Base-by-base conservation (phyloP, 2,888 invertebrate genomes). In the Diarsia mendica region DNA sequence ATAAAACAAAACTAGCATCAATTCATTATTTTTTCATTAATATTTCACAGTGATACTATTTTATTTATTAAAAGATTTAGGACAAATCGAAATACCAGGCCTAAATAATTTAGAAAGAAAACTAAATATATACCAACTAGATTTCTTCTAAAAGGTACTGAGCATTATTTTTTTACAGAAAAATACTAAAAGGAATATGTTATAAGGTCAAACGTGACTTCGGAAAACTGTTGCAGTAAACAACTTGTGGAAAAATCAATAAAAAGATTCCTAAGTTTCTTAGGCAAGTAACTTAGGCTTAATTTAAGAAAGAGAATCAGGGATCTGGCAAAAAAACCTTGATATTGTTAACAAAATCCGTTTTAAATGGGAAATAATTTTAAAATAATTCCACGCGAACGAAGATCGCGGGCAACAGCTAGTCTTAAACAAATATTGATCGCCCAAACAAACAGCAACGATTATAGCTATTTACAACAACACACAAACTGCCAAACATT, bases 401-500 rank as follows among this genome's bases (percentile, higher is more conserved):
- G 48, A 11, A 48, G 39, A 48, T 15, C 48, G 48, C 48, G 13
- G 48, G 13, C 20, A 18, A 20, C 20, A 51, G 20, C 20, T 51
- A 20, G 6, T 51, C 8, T 20, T 5, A 51, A 20, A 20, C 20
- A 53, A 53, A 53, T n/a, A 58, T 58, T 28, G 58, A 60, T 60
- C 13, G 0, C 53, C 46, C 33, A 20, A 53, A 74, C 48, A 78
- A 66, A 48, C 20, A 44, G 39, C 46, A 44, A 28, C 51, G 67
- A 49, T 79, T 58, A 65, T 58, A 15, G 39, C 44, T 58, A 64
- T 72, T 75, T 65, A 28, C 23, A 46, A 18, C 13, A 18, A 23
- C 49, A 65, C 18, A 67, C 18, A 44, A 63, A 64, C 71, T 70
- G 63, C 61, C 63, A 73, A 85, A 76, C 73, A 76, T 70, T 72